Percentiles rank a stretch among this genome's conserved stretches.
Evolutionary conservation across 2,113 vertebrate species (phyloP).

Genomic region (Burhinus bistriatus): DNA sequence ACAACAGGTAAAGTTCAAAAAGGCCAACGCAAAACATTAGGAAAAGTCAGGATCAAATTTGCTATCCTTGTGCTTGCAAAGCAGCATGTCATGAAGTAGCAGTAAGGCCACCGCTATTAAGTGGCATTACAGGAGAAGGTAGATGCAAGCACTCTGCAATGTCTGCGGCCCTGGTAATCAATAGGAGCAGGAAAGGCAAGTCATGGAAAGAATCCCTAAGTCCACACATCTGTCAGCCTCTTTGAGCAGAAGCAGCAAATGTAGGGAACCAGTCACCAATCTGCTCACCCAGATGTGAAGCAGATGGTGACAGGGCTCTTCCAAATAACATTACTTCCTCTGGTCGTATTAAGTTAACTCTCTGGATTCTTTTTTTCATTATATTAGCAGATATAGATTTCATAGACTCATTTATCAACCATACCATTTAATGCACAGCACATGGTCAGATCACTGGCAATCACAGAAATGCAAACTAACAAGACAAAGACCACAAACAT

Average conservation of each 20-base stretch:
- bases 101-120: background rate
- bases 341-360: background rate
- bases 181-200: background rate
- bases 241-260: background rate
- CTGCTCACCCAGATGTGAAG: conserved; percentile 3
- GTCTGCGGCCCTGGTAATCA: background rate
- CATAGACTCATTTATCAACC: conserved; percentile 22
- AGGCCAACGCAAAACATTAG: background rate
- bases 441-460: background rate
- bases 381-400: conserved; percentile 9
- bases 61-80: background rate
- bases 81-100: accelerated
- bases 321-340: background rate
- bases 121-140: background rate
- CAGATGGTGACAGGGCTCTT: background rate
- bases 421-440: background rate
- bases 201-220: background rate
- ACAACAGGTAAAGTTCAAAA: too few species aligned
- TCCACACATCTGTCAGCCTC: background rate
- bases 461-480: background rate
- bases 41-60: background rate
- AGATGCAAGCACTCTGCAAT: background rate
- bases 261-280: background rate
- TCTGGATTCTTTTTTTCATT: background rate
- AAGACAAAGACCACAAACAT: background rate